Evolutionary conservation across 1,140 invertebrate genomes (phyloP).

Genomic region (Drosophila teissieri): DNA sequence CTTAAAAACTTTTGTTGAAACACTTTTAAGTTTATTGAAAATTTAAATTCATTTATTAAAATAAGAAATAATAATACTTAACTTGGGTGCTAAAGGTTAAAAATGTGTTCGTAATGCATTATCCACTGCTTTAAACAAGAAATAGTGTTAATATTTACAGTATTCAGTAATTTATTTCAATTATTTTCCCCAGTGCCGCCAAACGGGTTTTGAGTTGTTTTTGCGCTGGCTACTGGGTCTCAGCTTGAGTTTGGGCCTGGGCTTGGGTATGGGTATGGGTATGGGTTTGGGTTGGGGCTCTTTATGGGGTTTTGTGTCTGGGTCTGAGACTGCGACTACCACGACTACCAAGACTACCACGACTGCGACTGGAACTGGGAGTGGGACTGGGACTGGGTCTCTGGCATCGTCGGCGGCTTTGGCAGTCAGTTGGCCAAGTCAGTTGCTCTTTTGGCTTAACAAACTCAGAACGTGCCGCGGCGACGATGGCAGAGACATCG

Average conservation of each 20-base stretch:
- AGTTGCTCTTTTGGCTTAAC: constrained; percentile 81
- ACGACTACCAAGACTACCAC: neutral
- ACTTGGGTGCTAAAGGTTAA: no score
- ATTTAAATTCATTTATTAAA: no score
- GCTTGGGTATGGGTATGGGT: constrained; percentile 5
- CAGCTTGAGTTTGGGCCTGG: constrained; percentile 11
- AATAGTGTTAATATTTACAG: no score
- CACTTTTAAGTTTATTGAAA: no score
- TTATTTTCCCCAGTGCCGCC: constrained; percentile 49
- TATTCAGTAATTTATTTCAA: neutral
- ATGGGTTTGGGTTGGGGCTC: constrained; percentile 6
- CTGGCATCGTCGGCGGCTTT: constrained; percentile 55
- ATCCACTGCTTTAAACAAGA: no score
- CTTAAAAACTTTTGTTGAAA: no score
- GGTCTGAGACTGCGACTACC: constrained; percentile 1
- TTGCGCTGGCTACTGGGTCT: constrained; percentile 47
- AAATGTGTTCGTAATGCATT: no score
- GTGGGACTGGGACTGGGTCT: constrained; percentile 35
- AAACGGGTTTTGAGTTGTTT: constrained; percentile 80
- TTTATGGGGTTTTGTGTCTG: constrained; percentile 17
- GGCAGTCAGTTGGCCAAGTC: constrained; percentile 76
- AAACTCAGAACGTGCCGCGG: constrained; percentile 75
- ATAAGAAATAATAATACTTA: no score
- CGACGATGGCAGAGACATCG: constrained; percentile 61
- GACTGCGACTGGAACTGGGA: constrained; percentile 4